Base-by-base conservation (phyloP, 2,888 invertebrate species). In the Thera britannica region DNA sequence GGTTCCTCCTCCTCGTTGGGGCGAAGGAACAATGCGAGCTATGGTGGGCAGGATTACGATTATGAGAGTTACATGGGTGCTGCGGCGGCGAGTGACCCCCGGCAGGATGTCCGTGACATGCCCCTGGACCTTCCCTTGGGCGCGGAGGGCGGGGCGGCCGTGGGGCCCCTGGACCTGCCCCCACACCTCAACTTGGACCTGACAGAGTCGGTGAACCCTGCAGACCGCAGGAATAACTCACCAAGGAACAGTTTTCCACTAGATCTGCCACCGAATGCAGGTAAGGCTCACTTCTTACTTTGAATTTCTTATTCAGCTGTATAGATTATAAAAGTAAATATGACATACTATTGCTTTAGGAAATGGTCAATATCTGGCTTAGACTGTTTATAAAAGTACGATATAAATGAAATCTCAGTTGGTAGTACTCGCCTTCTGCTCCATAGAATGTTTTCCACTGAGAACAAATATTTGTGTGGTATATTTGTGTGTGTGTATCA, bases 151-250 rank as follows among this genome's bases (percentile, higher is more conserved):
- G 87, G 88, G 0, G 90, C 89, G 0, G 90, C 87, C 9, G 89
- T 88, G 0, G 68, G 86, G 23, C 91, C 89, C 0, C 68, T 90
- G 51, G 92, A 92, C 72, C 82, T 90, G 54, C 90, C 90, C 0
- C 83, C 89, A 4, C 92, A 93, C 70, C 78, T 94, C 9, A 92
- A 85, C 67, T 75, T 94, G 68, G 94, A 94, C 74, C 85, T 94
- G 61, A 94, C 94, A 0, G 94, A 94, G 71, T 94, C 93, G 7
- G 91, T 94, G 34, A 93, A 93, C 70, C 87, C 90, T 0, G 90
- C 87, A 34, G 92, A 93, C 70, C 84, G 93, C 46, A 88, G 92
- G 69, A 93, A 93, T 77, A 84, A 86, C 63, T 92, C 93, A 58
- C 93, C 92, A 8, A 85, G 90, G 68, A 88, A 82, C 72, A 89